Percentiles rank a stretch among this genome's conserved stretches.
phyloP scores from a whole-genome alignment of 2,888 invertebrate species.

The Hyppa rectilinea region DNA sequence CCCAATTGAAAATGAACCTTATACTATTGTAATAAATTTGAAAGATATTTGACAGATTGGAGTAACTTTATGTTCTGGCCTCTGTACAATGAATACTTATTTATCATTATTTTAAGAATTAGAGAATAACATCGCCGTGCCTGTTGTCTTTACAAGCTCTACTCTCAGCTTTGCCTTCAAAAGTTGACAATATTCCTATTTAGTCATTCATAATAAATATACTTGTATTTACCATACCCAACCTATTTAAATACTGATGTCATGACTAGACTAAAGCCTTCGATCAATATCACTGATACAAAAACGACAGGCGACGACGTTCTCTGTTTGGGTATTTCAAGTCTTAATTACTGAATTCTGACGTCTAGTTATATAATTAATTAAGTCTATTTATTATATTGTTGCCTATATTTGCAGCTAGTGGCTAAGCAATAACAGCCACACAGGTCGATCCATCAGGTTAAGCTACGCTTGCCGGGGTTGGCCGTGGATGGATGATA shows the following conservation, averaged over 20 bases:
- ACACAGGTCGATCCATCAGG: no score
- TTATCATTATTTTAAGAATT: no score
- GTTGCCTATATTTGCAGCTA: no score
- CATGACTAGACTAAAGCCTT: slow-evolving; percentile 49
- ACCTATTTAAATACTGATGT: slow-evolving; percentile 64
- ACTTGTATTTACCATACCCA: slow-evolving; percentile 50
- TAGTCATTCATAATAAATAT: slow-evolving; percentile 48
- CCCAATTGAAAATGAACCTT: no score
- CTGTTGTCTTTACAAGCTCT: not conserved
- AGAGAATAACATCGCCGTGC: not conserved
- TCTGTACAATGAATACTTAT: no score
- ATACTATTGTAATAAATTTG: no score
- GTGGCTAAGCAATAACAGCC: no score
- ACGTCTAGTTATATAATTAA: not conserved
- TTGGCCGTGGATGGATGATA: no score
- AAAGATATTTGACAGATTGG: no score
- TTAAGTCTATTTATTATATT: no score
- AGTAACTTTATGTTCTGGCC: no score
- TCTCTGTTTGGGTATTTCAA: slow-evolving; percentile 18
- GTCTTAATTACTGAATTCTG: slow-evolving; percentile 25
- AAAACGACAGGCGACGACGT: slow-evolving; percentile 26
- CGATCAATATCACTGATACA: slow-evolving; percentile 41
- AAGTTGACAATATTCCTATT: slow-evolving; percentile 34
- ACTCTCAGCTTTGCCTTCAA: slow-evolving; percentile 11
- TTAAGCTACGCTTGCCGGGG: no score